Conservation (phyloP, 2,888 invertebrate species). For the Cataglyphis albicans region DNA sequence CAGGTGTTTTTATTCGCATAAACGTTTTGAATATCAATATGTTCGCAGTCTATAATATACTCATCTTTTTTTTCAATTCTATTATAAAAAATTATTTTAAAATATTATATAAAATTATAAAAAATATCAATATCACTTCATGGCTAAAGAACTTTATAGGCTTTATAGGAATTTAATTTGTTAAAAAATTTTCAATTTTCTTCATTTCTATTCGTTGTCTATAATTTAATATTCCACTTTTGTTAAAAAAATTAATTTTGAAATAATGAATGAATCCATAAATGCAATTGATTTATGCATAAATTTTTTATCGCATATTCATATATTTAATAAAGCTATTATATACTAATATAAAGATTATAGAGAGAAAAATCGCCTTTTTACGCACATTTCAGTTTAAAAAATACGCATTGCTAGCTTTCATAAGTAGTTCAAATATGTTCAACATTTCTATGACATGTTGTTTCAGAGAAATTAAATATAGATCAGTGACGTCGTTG, state of each 20-base stretch:
- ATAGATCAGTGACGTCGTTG: conserved; percentile 9
- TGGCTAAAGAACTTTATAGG: background rate
- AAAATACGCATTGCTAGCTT: background rate
- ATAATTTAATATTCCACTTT: background rate
- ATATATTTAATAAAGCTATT: no score
- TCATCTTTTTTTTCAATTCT: background rate
- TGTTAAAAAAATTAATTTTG: background rate
- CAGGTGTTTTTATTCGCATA: background rate
- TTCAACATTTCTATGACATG: conserved; percentile 3
- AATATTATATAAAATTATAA: conserved; percentile 10
- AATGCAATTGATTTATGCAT: background rate
- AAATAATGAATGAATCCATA: background rate
- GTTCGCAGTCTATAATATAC: background rate
- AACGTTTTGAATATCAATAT: background rate
- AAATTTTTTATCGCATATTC: no score
- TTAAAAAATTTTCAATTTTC: background rate
- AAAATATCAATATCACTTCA: background rate
- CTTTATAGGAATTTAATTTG: background rate
- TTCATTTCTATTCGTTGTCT: background rate
- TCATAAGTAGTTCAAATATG: background rate
- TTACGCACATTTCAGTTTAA: background rate
- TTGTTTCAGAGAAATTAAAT: conserved; percentile 17
- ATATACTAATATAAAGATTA: no score
- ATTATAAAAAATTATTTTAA: conserved; percentile 1
- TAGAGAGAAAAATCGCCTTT: background rate